Evolutionary conservation across 2,888 invertebrate species (phyloP).

Genomic region (Notodromas monacha): DNA sequence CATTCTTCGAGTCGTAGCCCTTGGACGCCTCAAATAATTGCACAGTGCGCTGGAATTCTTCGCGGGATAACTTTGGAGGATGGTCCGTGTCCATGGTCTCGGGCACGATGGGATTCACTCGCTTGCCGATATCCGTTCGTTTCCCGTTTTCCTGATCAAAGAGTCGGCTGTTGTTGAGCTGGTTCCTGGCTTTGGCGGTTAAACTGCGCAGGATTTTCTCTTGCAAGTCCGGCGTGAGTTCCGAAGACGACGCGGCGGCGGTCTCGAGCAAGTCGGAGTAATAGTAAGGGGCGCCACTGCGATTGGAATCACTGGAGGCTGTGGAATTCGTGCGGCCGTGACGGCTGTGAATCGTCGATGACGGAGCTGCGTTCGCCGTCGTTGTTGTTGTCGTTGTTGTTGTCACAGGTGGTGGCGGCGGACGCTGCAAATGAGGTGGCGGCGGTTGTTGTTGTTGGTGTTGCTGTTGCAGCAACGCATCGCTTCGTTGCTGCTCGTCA

Average conservation of each 20-base stretch:
- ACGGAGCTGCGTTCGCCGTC: conserved; percentile 5
- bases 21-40: conserved; percentile 7
- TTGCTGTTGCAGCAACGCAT: conserved; percentile 6
- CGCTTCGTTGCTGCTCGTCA: conserved; percentile 9
- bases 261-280: conserved; percentile 43
- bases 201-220: conserved; percentile 10
- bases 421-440: background rate
- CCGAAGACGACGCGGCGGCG: too few relatives aligned
- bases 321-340: conserved; percentile 5
- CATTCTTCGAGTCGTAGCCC: conserved; percentile 25
- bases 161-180: conserved; percentile 32
- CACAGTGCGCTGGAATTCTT: background rate
- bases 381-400: too few relatives aligned
- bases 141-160: conserved; percentile 17
- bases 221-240: conserved; percentile 8
- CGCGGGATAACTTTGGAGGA: conserved; percentile 2
- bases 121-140: conserved; percentile 12
- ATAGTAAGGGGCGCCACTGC: conserved; percentile 34
- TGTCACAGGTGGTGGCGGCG: too few relatives aligned
- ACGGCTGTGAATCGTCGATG: background rate
- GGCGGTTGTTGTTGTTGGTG: background rate
- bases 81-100: background rate
- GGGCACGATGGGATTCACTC: background rate
- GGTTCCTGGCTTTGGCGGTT: conserved; percentile 14
- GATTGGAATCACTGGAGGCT: conserved; percentile 6